Percentiles rank a stretch among this genome's conserved stretches.
Conservation (phyloP, 2,797 vertebrate genomes). For the Rhynchonycteris naso region DNA sequence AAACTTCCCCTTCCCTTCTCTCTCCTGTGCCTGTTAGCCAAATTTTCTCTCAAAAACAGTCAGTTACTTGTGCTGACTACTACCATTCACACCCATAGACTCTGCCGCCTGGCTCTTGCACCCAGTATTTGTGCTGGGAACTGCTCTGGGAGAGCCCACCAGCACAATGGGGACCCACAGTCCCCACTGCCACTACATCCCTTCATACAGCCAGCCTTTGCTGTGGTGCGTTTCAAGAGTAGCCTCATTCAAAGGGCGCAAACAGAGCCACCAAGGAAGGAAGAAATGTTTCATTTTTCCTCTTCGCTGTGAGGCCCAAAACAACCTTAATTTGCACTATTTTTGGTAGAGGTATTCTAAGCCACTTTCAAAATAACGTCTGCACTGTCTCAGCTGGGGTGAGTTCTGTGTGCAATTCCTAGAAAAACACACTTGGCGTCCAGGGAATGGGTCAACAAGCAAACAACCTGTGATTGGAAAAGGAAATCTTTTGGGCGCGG, state of each 20-base stretch:
- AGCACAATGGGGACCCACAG: no score
- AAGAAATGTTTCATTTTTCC: neutral
- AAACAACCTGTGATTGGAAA: neutral
- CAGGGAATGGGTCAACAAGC: neutral
- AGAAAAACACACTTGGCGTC: neutral
- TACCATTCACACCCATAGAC: neutral
- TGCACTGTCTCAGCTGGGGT: neutral
- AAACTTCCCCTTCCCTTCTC: neutral
- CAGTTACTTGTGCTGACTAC: neutral
- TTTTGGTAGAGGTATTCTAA: neutral
- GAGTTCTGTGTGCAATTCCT: neutral
- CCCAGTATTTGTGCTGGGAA: neutral
- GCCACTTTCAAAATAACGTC: neutral
- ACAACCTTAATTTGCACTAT: neutral
- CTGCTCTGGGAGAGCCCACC: neutral
- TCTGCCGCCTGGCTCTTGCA: neutral
- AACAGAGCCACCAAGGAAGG: neutral
- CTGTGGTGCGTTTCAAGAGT: neutral
- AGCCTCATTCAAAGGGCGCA: neutral
- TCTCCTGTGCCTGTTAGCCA: neutral
- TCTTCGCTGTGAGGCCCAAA: neutral
- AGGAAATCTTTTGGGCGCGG: neutral
- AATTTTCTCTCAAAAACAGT: neutral
- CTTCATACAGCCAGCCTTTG: neutral
- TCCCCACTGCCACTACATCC: neutral